These are phyloP conservation scores for Enoplosus armatus DNA, from an alignment of 2,797 vertebrate species.

Conservation along the genomic window DNA sequence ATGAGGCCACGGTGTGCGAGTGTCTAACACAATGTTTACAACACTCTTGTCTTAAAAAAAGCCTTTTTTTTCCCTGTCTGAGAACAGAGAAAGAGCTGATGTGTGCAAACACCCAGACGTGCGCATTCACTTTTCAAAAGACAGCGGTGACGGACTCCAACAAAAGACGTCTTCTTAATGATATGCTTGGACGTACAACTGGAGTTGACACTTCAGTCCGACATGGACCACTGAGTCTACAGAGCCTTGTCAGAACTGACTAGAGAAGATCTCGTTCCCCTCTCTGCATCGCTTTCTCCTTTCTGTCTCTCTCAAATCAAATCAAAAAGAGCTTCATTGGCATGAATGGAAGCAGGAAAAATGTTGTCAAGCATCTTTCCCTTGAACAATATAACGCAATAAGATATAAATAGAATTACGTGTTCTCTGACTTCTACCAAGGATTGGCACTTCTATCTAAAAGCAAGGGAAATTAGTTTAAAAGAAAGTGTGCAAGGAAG, in stretches of 20 bases:
- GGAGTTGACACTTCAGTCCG: constrained; percentile 63
- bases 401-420: constrained; percentile 50
- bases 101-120: constrained; percentile 26
- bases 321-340: constrained; percentile 55
- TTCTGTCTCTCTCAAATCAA: constrained; percentile 64
- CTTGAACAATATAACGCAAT: constrained; percentile 46
- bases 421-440: constrained; percentile 30
- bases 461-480: constrained; percentile 26
- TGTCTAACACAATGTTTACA: constrained; percentile 45
- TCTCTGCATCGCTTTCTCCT: constrained; percentile 34
- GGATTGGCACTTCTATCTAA: constrained; percentile 26
- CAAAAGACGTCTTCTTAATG: constrained; percentile 68
- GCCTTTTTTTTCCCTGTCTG: neutral
- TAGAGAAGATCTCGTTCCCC: constrained; percentile 56
- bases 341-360: constrained; percentile 52
- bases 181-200: constrained; percentile 67
- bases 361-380: constrained; percentile 56
- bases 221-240: constrained; percentile 64
- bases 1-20: constrained; percentile 41
- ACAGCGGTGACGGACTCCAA: constrained; percentile 53
- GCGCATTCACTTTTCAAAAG: constrained; percentile 34
- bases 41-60: constrained; percentile 39
- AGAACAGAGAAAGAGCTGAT: constrained; percentile 43
- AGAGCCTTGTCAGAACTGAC: constrained; percentile 68
- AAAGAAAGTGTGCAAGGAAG: constrained; percentile 14